Percentiles rank a stretch among this genome's conserved stretches.
Evolutionary conservation across 2,797 vertebrate species (phyloP).

Genomic region (Hozukius guyotensis): DNA sequence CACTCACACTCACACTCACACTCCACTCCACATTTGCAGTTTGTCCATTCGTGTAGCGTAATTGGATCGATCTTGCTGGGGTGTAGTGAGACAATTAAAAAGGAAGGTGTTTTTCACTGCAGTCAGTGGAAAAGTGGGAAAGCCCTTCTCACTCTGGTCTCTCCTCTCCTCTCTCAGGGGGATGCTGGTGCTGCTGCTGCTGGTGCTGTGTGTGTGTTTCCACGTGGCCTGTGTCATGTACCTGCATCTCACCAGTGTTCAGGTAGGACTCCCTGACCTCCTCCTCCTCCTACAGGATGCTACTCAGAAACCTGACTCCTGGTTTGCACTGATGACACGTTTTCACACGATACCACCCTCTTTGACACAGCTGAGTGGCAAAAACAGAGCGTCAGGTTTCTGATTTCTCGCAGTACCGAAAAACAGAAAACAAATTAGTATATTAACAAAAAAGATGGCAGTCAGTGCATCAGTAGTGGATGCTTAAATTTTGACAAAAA

Average conservation of each 20-base stretch:
- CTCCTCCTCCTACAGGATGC: not conserved
- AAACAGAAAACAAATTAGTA: not conserved
- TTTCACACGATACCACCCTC: not conserved
- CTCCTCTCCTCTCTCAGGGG: constrained; percentile 80
- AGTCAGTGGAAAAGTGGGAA: constrained; percentile 30
- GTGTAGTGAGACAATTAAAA: constrained; percentile 38
- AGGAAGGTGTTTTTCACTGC: constrained; percentile 25
- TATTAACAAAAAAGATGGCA: not conserved
- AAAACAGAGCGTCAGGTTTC: not conserved
- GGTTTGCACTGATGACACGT: no score
- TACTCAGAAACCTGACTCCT: not conserved
- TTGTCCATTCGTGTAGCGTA: constrained; percentile 19
- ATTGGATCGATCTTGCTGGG: constrained; percentile 31
- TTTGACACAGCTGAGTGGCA: not conserved
- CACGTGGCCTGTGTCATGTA: constrained; percentile 96
- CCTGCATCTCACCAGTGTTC: constrained; percentile 91
- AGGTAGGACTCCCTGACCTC: constrained; percentile 80
- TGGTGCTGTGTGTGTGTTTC: constrained; percentile 96
- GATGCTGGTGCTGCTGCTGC: constrained; percentile 90
- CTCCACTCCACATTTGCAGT: constrained; percentile 4
- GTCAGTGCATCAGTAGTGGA: not conserved
- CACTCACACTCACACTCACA: constrained; percentile 34
- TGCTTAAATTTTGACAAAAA: not conserved
- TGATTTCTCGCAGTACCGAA: no score
- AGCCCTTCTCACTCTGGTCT: constrained; percentile 23